phyloP scores from a whole-genome alignment of 2,797 vertebrate genomes.

The Anguilla anguilla region DNA sequence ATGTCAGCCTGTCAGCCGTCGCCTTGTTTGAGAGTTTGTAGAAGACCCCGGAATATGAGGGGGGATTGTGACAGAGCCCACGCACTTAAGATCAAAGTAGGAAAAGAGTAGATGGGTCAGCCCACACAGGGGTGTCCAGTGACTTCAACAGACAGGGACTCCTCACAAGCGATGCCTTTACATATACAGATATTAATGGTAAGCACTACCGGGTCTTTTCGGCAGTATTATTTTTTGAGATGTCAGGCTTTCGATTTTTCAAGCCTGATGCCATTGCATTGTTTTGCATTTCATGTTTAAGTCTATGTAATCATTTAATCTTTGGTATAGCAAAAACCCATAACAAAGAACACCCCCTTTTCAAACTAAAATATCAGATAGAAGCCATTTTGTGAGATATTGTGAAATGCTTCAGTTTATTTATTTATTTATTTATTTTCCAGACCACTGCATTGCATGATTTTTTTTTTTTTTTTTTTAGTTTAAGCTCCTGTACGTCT shows the following conservation, averaged over 20 bases:
- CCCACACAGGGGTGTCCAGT: background rate
- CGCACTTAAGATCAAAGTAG: background rate
- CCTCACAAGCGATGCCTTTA: background rate
- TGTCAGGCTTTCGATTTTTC: background rate
- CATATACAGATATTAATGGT: background rate
- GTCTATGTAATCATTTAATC: background rate
- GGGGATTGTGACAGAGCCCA: background rate
- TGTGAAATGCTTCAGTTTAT: background rate
- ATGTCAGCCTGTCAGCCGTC: background rate
- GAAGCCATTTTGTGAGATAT: too few species aligned
- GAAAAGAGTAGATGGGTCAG: background rate
- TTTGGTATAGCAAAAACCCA: background rate
- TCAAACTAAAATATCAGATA: background rate
- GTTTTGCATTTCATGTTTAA: background rate
- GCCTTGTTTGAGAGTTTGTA: background rate
- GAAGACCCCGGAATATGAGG: background rate
- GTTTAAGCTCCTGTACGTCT: too few species aligned
- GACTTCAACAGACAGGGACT: background rate
- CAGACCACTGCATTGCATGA: background rate
- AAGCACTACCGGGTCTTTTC: background rate
- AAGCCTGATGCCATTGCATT: background rate
- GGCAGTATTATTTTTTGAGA: background rate
- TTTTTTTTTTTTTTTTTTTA: background rate
- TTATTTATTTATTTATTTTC: background rate
- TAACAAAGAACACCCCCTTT: background rate